These are phyloP conservation scores for Tillus elongatus DNA, from an alignment of 2,888 invertebrate species.

Conservation along the genomic window DNA sequence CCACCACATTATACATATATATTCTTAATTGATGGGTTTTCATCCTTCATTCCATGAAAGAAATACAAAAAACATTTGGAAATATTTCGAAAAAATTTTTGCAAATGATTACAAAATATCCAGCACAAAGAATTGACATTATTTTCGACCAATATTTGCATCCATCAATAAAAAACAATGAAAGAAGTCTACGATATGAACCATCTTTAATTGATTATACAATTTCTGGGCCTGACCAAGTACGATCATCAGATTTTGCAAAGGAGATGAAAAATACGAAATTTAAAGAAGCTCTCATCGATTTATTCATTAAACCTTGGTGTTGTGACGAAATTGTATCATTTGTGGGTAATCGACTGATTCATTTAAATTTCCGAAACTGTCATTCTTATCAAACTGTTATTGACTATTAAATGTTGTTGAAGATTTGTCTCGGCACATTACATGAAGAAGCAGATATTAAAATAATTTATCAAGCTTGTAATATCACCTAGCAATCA, in stretches of 20 bases:
- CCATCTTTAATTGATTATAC: slow-evolving; percentile 13
- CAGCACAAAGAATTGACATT: slow-evolving; percentile 11
- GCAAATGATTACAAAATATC: slow-evolving; percentile 9
- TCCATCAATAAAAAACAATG: slow-evolving; percentile 21
- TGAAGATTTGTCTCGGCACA: slow-evolving; percentile 11
- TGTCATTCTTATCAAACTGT: slow-evolving; percentile 24
- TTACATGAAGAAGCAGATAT: slow-evolving; percentile 13
- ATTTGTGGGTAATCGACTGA: slow-evolving; percentile 19
- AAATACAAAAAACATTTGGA: slow-evolving; percentile 21
- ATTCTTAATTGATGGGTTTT: slow-evolving; percentile 26
- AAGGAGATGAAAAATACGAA: slow-evolving; percentile 21
- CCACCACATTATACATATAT: slow-evolving; percentile 16
- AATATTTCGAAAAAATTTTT: slow-evolving; percentile 21
- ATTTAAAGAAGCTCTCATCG: slow-evolving; percentile 22
- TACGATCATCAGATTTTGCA: slow-evolving; percentile 16
- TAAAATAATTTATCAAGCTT: slow-evolving; percentile 12
- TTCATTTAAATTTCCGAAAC: slow-evolving; percentile 12
- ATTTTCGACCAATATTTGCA: slow-evolving; percentile 16
- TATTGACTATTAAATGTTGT: slow-evolving; percentile 8
- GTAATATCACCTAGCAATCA: slow-evolving; percentile 9
- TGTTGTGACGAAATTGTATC: slow-evolving; percentile 19
- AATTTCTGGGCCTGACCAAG: slow-evolving; percentile 19
- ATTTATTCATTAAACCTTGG: slow-evolving; percentile 22
- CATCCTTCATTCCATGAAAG: slow-evolving; percentile 24
- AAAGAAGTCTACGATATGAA: slow-evolving; percentile 16